These are phyloP conservation scores for Yponomeuta sedellus DNA, from an alignment of 2,888 invertebrate genomes.

Conservation along the genomic window DNA sequence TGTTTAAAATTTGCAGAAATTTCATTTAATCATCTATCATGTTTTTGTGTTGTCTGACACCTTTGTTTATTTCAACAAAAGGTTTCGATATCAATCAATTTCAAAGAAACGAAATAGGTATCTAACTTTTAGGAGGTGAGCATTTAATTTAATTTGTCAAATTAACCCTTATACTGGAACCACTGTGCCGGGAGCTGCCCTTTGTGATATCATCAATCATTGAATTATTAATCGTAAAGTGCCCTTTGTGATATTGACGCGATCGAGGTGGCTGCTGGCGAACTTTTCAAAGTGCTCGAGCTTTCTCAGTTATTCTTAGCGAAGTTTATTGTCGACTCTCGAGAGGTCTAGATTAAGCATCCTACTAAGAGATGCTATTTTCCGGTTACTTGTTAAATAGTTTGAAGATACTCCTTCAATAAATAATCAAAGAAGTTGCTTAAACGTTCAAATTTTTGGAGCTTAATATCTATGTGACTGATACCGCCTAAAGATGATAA, in stretches of 20 bases:
- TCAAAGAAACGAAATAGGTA: not conserved
- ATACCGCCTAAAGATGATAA: no score
- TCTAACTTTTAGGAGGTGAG: not conserved
- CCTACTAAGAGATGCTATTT: not conserved
- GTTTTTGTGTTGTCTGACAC: not conserved
- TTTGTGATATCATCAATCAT: constrained; percentile 57
- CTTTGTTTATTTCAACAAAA: constrained; percentile 2
- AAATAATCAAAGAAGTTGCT: no score
- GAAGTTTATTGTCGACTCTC: not conserved
- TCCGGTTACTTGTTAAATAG: no score
- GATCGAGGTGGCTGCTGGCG: constrained; percentile 24
- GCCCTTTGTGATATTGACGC: constrained; percentile 45
- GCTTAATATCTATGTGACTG: no score
- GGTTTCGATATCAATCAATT: not conserved
- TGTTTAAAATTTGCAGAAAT: not conserved
- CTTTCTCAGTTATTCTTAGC: not conserved
- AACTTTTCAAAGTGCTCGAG: not conserved
- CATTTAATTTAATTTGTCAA: constrained; percentile 18
- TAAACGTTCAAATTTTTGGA: no score
- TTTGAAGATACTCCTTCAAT: no score
- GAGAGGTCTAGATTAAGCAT: not conserved
- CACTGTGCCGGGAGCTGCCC: constrained; percentile 37
- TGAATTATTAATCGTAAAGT: constrained; percentile 39
- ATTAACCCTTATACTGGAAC: constrained; percentile 31
- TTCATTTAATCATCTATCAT: not conserved